Percentiles rank a stretch among this genome's conserved stretches.
phyloP scores from a whole-genome alignment of 1,140 invertebrate species.

The Ooceraea biroi region DNA sequence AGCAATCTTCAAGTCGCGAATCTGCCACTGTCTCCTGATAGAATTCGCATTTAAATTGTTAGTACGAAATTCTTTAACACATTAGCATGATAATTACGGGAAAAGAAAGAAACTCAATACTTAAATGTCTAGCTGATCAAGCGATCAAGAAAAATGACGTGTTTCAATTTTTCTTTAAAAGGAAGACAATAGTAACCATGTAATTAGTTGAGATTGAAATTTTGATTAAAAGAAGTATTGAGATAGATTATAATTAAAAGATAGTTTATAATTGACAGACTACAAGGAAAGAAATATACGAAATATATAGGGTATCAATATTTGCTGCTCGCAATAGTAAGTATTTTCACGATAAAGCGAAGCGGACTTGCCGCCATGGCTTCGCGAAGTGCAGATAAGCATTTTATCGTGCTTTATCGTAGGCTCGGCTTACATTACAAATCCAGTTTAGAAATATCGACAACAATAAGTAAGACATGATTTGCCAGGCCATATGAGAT shows the following conservation, averaged over 20 bases:
- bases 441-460: slow-evolving; percentile 22
- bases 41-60: too few relatives aligned
- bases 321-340: neutral
- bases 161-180: too few relatives aligned
- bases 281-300: neutral
- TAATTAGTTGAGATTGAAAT: too few relatives aligned
- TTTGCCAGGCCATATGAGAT: neutral
- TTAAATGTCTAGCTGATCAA: too few relatives aligned
- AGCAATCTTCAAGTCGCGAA: too few relatives aligned
- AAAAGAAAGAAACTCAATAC: too few relatives aligned
- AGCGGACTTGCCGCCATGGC: neutral
- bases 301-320: slow-evolving; percentile 3
- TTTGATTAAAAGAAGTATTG: too few relatives aligned
- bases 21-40: too few relatives aligned
- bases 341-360: slow-evolving; percentile 12
- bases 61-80: too few relatives aligned
- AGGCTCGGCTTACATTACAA: neutral
- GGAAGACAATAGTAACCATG: too few relatives aligned
- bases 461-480: slow-evolving; percentile 14
- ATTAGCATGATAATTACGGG: too few relatives aligned
- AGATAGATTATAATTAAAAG: neutral
- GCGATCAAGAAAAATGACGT: too few relatives aligned
- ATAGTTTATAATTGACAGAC: neutral
- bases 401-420: slow-evolving; percentile 35
- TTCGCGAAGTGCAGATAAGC: slow-evolving; percentile 43